Base-by-base conservation (phyloP, 1,140 invertebrate genomes). In the Mycetomoellerius zeteki region DNA sequence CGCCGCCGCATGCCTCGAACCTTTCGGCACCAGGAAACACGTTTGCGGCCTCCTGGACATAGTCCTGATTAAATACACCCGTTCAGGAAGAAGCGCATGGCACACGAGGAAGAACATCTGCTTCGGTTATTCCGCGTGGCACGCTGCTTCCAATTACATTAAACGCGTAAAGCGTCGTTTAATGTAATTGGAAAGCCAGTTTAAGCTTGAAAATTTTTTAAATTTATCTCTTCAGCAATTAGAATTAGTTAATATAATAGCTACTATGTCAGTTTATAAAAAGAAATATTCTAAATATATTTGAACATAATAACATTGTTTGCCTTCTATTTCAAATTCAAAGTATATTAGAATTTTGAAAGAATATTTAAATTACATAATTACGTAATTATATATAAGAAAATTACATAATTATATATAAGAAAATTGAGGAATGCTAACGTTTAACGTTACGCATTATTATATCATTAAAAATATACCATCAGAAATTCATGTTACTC, bases 51-150 rank as follows among this genome's bases (percentile, higher is more conserved):
- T 81, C 58, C 72, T 89, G 72, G 47, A 85, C 58, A 16, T 58
- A 52, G 89, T 90, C 88, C 88, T 90, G 89, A 90, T 90, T 84
- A 90, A 90, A 90, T 86, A 90, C 76, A 84, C 75, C 71, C 86
- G 73, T 60, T 27, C 80, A 60, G 54, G 69, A 73, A 84, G 56
- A 84, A 43, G 24, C 80, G 80, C 54, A 73, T 62, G 80, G 69
- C 69, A 73, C 80, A 73, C 80, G 69, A 75, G 37, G 21, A 27
- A 33, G 71, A 84, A 84, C 80, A 84, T 84, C 80, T 84, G 80
- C 80, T 60, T 27, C 54, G 54, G 24, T 43, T 82, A 56, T 37
- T 43, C 47, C 47, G 60, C 75, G 8, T 24, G 43, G 27, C 43
- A 52, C 30, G 24, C 19, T 6, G 77, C 80, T 58, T 5, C 27